Conservation (phyloP, 2,113 vertebrate species). For the Oryzias curvinotus region DNA sequence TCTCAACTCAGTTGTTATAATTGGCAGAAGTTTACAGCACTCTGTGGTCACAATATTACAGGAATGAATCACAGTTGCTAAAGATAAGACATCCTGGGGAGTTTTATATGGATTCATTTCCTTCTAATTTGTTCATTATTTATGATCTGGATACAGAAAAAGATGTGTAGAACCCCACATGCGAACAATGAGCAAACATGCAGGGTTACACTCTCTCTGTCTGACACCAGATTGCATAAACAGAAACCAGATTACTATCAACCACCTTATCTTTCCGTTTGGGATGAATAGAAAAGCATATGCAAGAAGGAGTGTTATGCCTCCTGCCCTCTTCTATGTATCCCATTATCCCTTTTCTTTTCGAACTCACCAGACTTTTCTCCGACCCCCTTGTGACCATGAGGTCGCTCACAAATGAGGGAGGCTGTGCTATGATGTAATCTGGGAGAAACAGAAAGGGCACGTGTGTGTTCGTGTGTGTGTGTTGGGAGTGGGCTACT, state of each 20-base stretch:
- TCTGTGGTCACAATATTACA: constrained; percentile 52
- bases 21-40: constrained; percentile 29
- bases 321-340: constrained; percentile 51
- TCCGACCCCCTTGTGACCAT: constrained; percentile 47
- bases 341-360: constrained; percentile 48
- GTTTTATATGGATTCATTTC: constrained; percentile 61
- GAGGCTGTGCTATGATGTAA: constrained; percentile 73
- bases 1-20: constrained; percentile 46
- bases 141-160: constrained; percentile 55
- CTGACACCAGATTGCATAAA: constrained; percentile 30
- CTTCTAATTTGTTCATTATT: constrained; percentile 51
- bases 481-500: constrained; percentile 24
- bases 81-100: constrained; percentile 59
- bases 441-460: constrained; percentile 48
- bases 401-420: constrained; percentile 68
- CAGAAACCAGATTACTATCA: constrained; percentile 53
- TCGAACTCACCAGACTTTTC: constrained; percentile 53
- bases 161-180: constrained; percentile 41
- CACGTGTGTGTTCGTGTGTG: neutral
- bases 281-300: constrained; percentile 38
- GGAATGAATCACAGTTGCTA: constrained; percentile 53
- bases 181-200: constrained; percentile 38
- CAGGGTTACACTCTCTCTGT: constrained; percentile 23
- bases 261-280: constrained; percentile 48
- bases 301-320: constrained; percentile 46